Conservation (phyloP, 2,113 vertebrate genomes). For the Lethenteron camtschaticum region DNA sequence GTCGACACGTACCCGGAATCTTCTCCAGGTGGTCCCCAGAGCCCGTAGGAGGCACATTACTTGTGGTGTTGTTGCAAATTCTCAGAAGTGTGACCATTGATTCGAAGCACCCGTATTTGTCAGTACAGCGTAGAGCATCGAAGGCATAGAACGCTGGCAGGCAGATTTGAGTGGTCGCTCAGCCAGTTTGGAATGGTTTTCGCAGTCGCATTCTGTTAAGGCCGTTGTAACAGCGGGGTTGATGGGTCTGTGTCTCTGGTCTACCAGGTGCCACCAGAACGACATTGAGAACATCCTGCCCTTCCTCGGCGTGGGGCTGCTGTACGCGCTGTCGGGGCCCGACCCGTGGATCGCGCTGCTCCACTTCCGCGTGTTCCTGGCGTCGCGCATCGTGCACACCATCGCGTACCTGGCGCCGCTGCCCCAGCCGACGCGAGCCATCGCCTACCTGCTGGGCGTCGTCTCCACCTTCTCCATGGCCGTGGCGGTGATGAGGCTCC, state of each 20-base stretch:
- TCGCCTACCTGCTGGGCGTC: constrained; percentile 27
- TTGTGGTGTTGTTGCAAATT: no score
- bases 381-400: constrained; percentile 35
- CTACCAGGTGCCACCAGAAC: constrained; percentile 53
- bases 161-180: no score
- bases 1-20: no score
- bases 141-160: no score
- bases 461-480: constrained; percentile 44
- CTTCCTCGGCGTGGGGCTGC: constrained; percentile 43
- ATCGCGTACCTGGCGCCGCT: constrained; percentile 33
- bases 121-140: no score
- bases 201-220: no score
- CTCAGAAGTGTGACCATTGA: no score
- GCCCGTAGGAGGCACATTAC: no score
- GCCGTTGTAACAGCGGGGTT: no score
- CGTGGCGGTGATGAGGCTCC: constrained; percentile 17
- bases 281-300: constrained; percentile 75
- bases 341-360: constrained; percentile 34
- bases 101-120: no score
- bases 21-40: no score
- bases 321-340: constrained; percentile 45
- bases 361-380: constrained; percentile 52
- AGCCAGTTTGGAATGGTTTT: no score
- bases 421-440: constrained; percentile 47
- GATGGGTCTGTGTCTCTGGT: constrained; percentile 2